These are phyloP conservation scores for Oriolus oriolus DNA, from an alignment of 2,113 vertebrate genomes.

Conservation along the genomic window DNA sequence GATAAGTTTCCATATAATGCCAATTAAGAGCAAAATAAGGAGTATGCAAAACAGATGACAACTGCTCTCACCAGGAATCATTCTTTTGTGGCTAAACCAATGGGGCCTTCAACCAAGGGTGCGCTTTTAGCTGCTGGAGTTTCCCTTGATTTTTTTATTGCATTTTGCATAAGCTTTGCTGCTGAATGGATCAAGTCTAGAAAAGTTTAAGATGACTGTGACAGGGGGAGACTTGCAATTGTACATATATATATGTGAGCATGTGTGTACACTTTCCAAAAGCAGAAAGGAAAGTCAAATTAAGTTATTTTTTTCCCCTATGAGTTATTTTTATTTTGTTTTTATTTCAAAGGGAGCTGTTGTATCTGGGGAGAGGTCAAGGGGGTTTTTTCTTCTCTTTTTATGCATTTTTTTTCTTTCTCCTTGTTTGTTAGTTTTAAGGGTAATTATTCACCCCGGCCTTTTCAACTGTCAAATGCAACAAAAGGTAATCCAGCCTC, in stretches of 20 bases:
- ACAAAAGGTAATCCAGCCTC: conserved; percentile 77
- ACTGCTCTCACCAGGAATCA: background rate
- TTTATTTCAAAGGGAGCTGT: background rate
- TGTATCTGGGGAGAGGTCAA: background rate
- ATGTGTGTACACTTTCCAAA: background rate
- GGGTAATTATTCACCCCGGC: conserved; percentile 85
- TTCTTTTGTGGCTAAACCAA: conserved; percentile 75
- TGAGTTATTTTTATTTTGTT: conserved; percentile 17
- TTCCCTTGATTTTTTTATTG: background rate
- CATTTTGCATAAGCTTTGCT: conserved; percentile 26
- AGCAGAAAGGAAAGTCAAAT: background rate
- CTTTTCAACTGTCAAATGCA: conserved; percentile 83
- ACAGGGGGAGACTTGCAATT: background rate
- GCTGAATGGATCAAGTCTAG: background rate
- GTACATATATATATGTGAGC: background rate
- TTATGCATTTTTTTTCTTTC: conserved; percentile 35
- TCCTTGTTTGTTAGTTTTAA: conserved; percentile 74
- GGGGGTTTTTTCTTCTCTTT: background rate
- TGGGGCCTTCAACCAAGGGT: conserved; percentile 47
- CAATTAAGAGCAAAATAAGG: conserved; percentile 69
- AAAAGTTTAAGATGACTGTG: background rate
- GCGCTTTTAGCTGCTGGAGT: conserved; percentile 10
- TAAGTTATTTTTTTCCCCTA: background rate
- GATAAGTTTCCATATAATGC: conserved; percentile 65
- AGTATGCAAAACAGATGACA: conserved; percentile 61